A percentile compares a stretch with the other conserved stretches of the same genome.
Conservation (phyloP, 2,113 vertebrate genomes). For the Zosterops japonicus region DNA sequence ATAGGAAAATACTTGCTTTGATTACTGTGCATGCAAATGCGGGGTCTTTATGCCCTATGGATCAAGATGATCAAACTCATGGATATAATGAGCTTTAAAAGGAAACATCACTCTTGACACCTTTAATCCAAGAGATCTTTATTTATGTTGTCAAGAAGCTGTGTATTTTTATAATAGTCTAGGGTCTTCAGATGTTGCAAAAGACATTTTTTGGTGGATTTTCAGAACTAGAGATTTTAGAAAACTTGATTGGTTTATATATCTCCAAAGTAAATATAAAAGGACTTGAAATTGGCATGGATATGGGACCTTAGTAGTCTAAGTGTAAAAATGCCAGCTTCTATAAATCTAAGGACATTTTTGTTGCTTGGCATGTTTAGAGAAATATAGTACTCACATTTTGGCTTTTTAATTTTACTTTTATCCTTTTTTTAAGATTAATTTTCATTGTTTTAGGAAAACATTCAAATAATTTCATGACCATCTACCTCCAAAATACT, state of each 20-base stretch:
- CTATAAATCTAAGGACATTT: neutral
- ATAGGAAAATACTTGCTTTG: neutral
- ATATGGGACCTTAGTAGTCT: neutral
- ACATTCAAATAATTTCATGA: neutral
- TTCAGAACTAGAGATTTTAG: neutral
- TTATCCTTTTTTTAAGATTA: neutral
- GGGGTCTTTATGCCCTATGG: neutral
- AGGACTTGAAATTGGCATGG: neutral
- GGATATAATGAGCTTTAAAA: neutral
- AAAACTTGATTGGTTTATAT: neutral
- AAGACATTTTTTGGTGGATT: neutral
- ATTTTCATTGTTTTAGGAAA: neutral
- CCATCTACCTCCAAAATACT: neutral
- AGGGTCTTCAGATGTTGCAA: neutral
- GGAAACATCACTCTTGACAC: neutral
- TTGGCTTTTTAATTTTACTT: neutral
- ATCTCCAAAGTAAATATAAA: neutral
- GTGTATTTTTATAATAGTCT: neutral
- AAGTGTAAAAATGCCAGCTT: neutral
- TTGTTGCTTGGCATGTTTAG: neutral
- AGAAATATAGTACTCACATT: neutral
- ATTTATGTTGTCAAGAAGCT: neutral
- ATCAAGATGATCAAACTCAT: neutral
- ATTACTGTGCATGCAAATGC: neutral
- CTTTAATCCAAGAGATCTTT: neutral